phyloP scores from a whole-genome alignment of 2,888 invertebrate species.

The Ennomos fuscantarius region DNA sequence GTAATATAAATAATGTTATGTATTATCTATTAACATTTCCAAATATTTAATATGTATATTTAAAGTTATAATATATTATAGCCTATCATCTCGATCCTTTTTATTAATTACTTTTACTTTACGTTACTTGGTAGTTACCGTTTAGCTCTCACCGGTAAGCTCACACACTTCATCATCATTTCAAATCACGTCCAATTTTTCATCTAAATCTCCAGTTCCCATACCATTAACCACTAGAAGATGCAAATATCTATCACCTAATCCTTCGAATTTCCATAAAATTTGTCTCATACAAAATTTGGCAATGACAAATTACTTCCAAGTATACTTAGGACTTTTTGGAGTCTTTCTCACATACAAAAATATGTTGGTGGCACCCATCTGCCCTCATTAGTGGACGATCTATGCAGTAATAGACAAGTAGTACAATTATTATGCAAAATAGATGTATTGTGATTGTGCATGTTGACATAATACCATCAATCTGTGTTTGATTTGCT shows the following conservation, averaged over 20 bases:
- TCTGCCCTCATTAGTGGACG: constrained; percentile 68
- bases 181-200: constrained; percentile 35
- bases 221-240: constrained; percentile 38
- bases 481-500: constrained; percentile 79
- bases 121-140: too few relatives aligned
- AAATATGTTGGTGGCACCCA: constrained; percentile 44
- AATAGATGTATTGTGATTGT: constrained; percentile 71
- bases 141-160: neutral
- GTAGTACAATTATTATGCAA: constrained; percentile 79
- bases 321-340: constrained; percentile 34
- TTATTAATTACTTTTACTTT: too few relatives aligned
- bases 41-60: neutral
- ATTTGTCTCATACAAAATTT: constrained; percentile 53
- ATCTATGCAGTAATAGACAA: constrained; percentile 79
- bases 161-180: constrained; percentile 16
- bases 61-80: neutral
- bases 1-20: too few relatives aligned
- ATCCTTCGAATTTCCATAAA: constrained; percentile 62
- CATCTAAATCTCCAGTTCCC: constrained; percentile 40
- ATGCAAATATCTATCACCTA: constrained; percentile 58
- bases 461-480: constrained; percentile 84
- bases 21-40: too few relatives aligned
- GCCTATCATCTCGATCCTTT: too few relatives aligned
- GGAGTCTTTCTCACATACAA: constrained; percentile 67
- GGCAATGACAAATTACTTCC: constrained; percentile 76